These are phyloP conservation scores for Psittacula cyanocephala DNA, from an alignment of 2,113 vertebrate species.

Conservation along the genomic window DNA sequence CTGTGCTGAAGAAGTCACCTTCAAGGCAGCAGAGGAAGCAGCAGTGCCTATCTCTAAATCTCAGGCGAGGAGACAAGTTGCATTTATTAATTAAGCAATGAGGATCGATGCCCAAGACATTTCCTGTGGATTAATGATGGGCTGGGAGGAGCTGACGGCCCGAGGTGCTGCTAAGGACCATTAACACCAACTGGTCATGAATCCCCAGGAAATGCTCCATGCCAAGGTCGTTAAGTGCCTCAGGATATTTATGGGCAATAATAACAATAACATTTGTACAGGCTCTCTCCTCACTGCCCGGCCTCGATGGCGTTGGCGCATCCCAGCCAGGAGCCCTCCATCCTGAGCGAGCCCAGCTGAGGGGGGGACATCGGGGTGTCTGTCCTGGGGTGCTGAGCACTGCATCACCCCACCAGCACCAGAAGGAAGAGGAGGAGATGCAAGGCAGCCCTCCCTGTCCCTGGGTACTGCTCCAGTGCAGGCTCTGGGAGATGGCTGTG, in stretches of 20 bases:
- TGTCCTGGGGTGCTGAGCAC: neutral
- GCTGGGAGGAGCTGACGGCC: slow-evolving; percentile 77
- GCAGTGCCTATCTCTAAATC: slow-evolving; percentile 33
- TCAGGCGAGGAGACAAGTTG: slow-evolving; percentile 48
- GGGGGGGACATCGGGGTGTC: fast-evolving
- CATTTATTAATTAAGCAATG: slow-evolving; percentile 78
- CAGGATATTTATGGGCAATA: slow-evolving; percentile 49
- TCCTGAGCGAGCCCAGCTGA: neutral
- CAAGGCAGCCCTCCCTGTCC: neutral
- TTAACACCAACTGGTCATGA: slow-evolving; percentile 79
- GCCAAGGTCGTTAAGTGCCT: slow-evolving; percentile 74
- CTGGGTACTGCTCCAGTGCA: neutral
- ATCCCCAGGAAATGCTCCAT: slow-evolving; percentile 76
- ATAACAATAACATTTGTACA: slow-evolving; percentile 46
- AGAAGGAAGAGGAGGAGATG: neutral
- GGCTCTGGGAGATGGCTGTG: neutral
- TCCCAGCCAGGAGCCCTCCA: too few relatives aligned
- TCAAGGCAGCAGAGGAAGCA: slow-evolving; percentile 31
- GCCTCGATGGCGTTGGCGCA: neutral
- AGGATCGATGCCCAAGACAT: slow-evolving; percentile 76
- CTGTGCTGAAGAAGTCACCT: slow-evolving; percentile 30
- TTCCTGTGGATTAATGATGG: slow-evolving; percentile 80
- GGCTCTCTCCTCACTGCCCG: neutral
- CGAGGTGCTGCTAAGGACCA: slow-evolving; percentile 78
- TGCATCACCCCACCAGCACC: fast-evolving